These are phyloP conservation scores for Microcebus jonahi DNA, from an alignment of 2,113 vertebrate species.

Conservation along the genomic window DNA sequence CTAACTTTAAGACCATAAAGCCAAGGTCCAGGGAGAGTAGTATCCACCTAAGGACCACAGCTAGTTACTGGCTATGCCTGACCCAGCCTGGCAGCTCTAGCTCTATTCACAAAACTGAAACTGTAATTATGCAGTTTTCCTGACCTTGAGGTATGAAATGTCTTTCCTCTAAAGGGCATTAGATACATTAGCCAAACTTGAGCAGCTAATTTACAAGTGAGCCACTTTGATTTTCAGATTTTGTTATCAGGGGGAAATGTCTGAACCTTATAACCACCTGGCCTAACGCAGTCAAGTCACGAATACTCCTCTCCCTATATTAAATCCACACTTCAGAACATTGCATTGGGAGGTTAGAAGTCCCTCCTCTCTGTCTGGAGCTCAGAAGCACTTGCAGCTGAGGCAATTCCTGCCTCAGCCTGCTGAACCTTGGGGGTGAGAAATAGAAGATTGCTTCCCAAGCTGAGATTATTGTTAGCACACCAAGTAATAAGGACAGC, in stretches of 20 bases:
- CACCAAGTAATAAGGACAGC: background rate
- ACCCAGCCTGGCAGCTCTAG: background rate
- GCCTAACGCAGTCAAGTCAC: background rate
- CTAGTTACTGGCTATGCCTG: background rate
- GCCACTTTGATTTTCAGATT: constrained; percentile 42
- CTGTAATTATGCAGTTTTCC: background rate
- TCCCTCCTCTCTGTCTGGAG: background rate
- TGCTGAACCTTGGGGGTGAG: background rate
- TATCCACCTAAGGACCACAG: background rate
- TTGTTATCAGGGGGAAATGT: background rate
- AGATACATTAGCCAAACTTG: background rate
- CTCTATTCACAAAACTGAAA: background rate
- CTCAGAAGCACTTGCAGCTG: background rate
- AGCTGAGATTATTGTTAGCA: background rate
- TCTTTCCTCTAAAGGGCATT: background rate
- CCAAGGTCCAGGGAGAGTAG: background rate
- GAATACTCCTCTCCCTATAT: background rate
- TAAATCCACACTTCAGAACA: background rate
- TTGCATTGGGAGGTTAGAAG: background rate
- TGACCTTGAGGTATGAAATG: constrained; percentile 42
- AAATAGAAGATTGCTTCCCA: constrained; percentile 32
- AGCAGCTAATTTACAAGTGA: constrained; percentile 29
- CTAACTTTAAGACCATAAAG: background rate
- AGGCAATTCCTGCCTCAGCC: background rate
- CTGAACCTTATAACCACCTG: constrained; percentile 14